A percentile compares a stretch with the other conserved stretches of the same genome.
These are phyloP conservation scores for Metaphire vulgaris DNA, from an alignment of 1,140 invertebrate genomes.

Conservation along the genomic window DNA sequence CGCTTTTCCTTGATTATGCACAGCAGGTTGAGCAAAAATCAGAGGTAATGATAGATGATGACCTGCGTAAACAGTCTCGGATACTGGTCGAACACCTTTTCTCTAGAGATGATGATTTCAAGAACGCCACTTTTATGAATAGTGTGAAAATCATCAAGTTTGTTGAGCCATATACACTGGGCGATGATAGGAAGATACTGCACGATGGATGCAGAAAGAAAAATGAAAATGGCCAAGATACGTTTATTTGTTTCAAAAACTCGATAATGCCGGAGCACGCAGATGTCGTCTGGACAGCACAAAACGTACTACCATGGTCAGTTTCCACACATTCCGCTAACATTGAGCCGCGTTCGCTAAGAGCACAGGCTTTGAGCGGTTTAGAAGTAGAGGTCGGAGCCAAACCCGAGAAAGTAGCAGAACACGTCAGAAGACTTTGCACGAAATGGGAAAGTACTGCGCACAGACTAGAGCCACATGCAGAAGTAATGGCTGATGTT, in stretches of 20 bases:
- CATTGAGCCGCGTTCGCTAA: too few species aligned
- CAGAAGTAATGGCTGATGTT: not conserved
- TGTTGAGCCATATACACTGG: not conserved
- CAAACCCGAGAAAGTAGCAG: not conserved
- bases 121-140: not conserved
- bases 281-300: not conserved
- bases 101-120: not conserved
- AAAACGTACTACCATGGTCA: not conserved
- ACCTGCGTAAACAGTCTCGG: conserved; percentile 8
- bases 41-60: not conserved
- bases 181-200: not conserved
- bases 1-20: not conserved
- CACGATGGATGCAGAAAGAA: not conserved
- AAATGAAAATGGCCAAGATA: not conserved
- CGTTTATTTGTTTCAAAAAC: not conserved
- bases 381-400: too few species aligned
- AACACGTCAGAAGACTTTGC: not conserved
- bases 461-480: not conserved
- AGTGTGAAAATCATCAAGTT: not conserved
- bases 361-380: too few species aligned
- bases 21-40: not conserved
- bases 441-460: not conserved
- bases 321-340: too few species aligned
- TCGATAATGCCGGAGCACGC: not conserved
- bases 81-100: conserved; percentile 23